phyloP scores from a whole-genome alignment of 2,888 invertebrate genomes.

The Pyrochroa serraticornis region DNA sequence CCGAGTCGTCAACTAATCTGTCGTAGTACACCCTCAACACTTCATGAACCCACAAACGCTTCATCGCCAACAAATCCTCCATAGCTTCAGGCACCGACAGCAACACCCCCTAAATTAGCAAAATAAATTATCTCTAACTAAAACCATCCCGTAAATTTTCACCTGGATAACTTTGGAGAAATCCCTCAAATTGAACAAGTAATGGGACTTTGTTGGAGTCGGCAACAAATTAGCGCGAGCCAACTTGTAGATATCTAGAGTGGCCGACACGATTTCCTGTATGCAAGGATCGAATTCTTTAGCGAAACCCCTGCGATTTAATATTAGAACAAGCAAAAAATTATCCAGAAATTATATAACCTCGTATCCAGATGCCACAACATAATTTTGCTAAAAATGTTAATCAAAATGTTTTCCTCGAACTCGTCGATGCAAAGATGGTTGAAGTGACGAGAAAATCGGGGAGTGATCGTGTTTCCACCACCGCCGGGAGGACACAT shows the following conservation, averaged over 20 bases:
- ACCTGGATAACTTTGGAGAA: slow-evolving; percentile 91
- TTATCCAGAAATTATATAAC: slow-evolving; percentile 54
- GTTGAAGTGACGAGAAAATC: slow-evolving; percentile 87
- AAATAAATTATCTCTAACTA: not conserved
- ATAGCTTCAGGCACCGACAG: slow-evolving; percentile 92
- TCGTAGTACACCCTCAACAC: slow-evolving; percentile 91
- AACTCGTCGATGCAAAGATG: slow-evolving; percentile 89
- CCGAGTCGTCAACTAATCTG: slow-evolving; percentile 83
- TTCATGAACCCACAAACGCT: slow-evolving; percentile 94
- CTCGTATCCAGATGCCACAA: slow-evolving; percentile 95
- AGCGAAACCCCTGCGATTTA: slow-evolving; percentile 78
- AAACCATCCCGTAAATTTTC: slow-evolving; percentile 31
- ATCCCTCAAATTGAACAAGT: slow-evolving; percentile 92
- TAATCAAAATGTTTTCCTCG: slow-evolving; percentile 79
- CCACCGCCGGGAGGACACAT: slow-evolving; percentile 82
- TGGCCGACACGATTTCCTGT: slow-evolving; percentile 84
- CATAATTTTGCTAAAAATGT: slow-evolving; percentile 89
- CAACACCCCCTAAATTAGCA: slow-evolving; percentile 74
- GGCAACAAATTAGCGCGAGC: slow-evolving; percentile 84
- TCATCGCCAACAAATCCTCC: slow-evolving; percentile 83
- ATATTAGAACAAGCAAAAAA: slow-evolving; percentile 20
- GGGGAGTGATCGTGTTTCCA: slow-evolving; percentile 80
- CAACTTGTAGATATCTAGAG: slow-evolving; percentile 84
- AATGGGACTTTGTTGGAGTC: slow-evolving; percentile 92
- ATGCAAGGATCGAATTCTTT: slow-evolving; percentile 94